A percentile compares a stretch with the other conserved stretches of the same genome.
These are phyloP conservation scores for Osmoderma eremita DNA, from an alignment of 2,888 invertebrate genomes.

Conservation along the genomic window DNA sequence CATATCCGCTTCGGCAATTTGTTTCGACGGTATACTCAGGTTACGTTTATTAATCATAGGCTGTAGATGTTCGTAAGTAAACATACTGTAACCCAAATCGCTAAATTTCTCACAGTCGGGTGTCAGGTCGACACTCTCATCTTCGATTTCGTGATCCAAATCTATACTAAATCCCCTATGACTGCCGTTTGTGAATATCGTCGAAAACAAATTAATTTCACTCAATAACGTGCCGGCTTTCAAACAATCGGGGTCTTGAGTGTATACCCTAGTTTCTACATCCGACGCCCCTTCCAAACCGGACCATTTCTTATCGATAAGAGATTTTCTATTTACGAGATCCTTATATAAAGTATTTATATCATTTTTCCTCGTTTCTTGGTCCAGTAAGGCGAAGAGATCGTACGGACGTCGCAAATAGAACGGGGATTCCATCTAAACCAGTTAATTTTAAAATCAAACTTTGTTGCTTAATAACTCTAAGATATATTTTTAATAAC, in stretches of 20 bases:
- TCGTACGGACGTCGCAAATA: conserved; percentile 78
- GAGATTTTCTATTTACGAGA: conserved; percentile 70
- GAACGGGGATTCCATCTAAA: conserved; percentile 78
- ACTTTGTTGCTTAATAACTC: conserved; percentile 8
- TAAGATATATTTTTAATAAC: conserved; percentile 16
- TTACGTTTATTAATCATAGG: conserved; percentile 66
- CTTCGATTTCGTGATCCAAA: conserved; percentile 47
- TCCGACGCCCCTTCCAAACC: conserved; percentile 70
- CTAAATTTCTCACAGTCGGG: conserved; percentile 64
- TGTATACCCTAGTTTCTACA: conserved; percentile 69
- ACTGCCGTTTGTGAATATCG: conserved; percentile 69
- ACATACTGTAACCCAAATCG: conserved; percentile 70
- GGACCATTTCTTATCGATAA: conserved; percentile 71
- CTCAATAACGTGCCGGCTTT: conserved; percentile 73
- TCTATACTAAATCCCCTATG: conserved; percentile 64
- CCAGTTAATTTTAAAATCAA: conserved; percentile 44
- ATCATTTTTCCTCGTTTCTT: conserved; percentile 74
- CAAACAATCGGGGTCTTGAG: conserved; percentile 73
- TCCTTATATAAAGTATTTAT: conserved; percentile 73
- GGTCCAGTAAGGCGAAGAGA: conserved; percentile 78
- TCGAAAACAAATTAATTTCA: conserved; percentile 74
- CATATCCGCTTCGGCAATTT: conserved; percentile 63
- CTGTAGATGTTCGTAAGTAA: conserved; percentile 73
- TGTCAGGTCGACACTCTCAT: conserved; percentile 55
- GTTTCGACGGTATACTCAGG: conserved; percentile 66